A percentile compares a stretch with the other conserved stretches of the same genome.
Conservation (phyloP, 2,113 vertebrate genomes). For the Rattus rattus region DNA sequence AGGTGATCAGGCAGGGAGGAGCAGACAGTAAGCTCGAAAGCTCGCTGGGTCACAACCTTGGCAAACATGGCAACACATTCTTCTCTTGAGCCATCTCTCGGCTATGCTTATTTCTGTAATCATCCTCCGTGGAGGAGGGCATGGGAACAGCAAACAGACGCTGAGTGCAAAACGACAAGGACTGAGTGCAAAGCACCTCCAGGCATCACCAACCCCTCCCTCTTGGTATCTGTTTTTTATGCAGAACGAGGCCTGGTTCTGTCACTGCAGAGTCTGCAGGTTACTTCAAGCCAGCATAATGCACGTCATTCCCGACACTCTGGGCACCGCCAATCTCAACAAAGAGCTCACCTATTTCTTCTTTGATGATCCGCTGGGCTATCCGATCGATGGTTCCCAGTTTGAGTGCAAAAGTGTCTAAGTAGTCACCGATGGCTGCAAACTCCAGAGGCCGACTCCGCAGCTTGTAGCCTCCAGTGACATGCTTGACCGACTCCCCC, state of each 20-base stretch:
- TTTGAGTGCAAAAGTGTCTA: slow-evolving; percentile 96
- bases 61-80: background rate
- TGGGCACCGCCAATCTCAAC: background rate
- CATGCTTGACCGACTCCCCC: slow-evolving; percentile 96
- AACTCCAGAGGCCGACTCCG: slow-evolving; percentile 94
- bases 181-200: background rate
- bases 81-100: background rate
- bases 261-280: background rate
- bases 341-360: slow-evolving; percentile 92
- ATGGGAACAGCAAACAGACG: background rate
- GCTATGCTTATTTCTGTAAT: background rate
- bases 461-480: slow-evolving; percentile 96
- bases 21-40: background rate
- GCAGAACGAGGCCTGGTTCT: background rate
- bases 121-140: background rate
- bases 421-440: slow-evolving; percentile 94
- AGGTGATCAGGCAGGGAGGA: background rate
- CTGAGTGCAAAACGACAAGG: background rate
- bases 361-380: slow-evolving; percentile 97
- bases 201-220: background rate
- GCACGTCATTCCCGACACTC: background rate
- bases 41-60: background rate
- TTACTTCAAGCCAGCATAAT: background rate
- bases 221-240: background rate
- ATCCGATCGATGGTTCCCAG: slow-evolving; percentile 98